Percentiles rank a stretch among this genome's conserved stretches.
Evolutionary conservation across 2,888 invertebrate species (phyloP).

Genomic region (Callyntrura guangdongensis): DNA sequence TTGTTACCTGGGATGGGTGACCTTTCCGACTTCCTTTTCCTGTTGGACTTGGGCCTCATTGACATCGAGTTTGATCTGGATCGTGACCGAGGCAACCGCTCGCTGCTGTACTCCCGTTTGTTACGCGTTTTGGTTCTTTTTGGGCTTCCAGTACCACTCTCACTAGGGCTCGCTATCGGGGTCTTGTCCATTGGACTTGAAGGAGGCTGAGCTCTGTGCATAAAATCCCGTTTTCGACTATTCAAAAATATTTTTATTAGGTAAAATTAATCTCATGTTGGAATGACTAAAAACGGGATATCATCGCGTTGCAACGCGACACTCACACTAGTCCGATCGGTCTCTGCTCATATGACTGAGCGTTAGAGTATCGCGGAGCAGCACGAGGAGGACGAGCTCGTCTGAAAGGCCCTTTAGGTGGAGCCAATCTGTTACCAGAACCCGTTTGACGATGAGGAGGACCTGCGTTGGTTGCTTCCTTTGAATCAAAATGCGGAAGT

Average conservation of each 20-base stretch:
- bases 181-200: slow-evolving; percentile 84
- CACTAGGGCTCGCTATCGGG: slow-evolving; percentile 83
- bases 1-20: too few relatives aligned
- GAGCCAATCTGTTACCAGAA: slow-evolving; percentile 30
- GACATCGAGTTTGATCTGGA: slow-evolving; percentile 44
- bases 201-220: too few relatives aligned
- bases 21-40: too few relatives aligned
- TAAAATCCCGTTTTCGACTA: too few relatives aligned
- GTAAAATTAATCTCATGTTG: too few relatives aligned
- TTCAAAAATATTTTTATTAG: too few relatives aligned
- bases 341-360: neutral
- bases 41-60: neutral
- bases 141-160: slow-evolving; percentile 56
- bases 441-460: neutral
- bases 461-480: neutral
- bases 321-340: slow-evolving; percentile 60
- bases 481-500: slow-evolving; percentile 38
- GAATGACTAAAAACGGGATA: too few relatives aligned
- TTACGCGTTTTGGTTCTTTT: slow-evolving; percentile 36
- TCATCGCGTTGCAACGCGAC: neutral
- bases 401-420: neutral
- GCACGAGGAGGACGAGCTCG: neutral
- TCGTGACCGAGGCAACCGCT: slow-evolving; percentile 41
- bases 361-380: slow-evolving; percentile 31
- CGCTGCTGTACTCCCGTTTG: slow-evolving; percentile 60